Percentiles rank a stretch among this genome's conserved stretches.
Conservation (phyloP, 1,140 invertebrate genomes). For the Sarcophaga peregrina region DNA sequence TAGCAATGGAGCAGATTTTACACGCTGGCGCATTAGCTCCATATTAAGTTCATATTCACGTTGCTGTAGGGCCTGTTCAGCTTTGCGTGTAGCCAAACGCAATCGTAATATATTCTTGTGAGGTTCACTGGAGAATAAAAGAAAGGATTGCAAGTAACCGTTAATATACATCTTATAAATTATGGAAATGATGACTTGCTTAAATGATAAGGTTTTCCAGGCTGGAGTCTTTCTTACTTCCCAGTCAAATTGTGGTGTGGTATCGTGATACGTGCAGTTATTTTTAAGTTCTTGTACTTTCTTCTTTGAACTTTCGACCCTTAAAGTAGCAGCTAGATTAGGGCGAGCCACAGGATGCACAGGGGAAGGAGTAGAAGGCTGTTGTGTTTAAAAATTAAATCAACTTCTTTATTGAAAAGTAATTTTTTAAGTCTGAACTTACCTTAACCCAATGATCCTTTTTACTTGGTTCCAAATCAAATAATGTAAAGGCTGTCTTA, state of each 20-base stretch:
- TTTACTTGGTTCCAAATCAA: constrained; percentile 33
- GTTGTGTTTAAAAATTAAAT: neutral
- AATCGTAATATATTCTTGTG: constrained; percentile 60
- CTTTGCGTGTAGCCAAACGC: constrained; percentile 63
- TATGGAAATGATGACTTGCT: constrained; percentile 53
- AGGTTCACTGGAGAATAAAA: constrained; percentile 52
- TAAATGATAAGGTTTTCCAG: constrained; percentile 62
- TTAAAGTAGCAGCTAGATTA: constrained; percentile 63
- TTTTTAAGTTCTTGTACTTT: constrained; percentile 61
- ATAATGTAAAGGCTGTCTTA: constrained; percentile 40
- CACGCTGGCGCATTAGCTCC: constrained; percentile 63
- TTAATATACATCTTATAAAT: constrained; percentile 1
- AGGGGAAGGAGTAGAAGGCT: constrained; percentile 51
- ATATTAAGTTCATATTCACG: constrained; percentile 63
- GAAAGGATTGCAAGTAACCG: neutral
- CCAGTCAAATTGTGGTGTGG: constrained; percentile 57
- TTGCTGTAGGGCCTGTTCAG: constrained; percentile 61
- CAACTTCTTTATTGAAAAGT: neutral
- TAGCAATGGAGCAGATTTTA: constrained; percentile 61
- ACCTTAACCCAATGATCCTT: constrained; percentile 29
- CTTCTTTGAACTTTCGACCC: constrained; percentile 58
- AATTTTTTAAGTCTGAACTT: constrained; percentile 9
- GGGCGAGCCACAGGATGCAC: constrained; percentile 62
- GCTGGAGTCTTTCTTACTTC: constrained; percentile 64
- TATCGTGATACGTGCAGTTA: constrained; percentile 60